A percentile compares a stretch with the other conserved stretches of the same genome.
Conservation (phyloP, 1,140 invertebrate species). For the Pseudomyrmex concolor region DNA sequence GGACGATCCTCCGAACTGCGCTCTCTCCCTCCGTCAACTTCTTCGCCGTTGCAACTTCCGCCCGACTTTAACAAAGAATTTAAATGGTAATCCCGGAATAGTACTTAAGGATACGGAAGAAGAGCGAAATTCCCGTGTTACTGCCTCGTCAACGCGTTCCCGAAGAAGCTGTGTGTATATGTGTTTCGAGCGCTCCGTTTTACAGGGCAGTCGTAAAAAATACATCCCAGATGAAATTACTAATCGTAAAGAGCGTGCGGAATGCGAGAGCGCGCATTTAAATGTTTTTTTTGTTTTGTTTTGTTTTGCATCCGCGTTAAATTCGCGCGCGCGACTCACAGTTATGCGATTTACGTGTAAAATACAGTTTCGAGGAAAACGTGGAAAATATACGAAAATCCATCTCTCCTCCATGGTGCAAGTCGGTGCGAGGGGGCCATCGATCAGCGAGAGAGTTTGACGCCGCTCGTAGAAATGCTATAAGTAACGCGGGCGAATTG, state of each 20-base stretch:
- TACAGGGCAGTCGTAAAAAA: neutral
- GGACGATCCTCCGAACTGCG: neutral
- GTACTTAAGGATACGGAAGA: neutral
- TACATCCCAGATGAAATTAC: constrained; percentile 8
- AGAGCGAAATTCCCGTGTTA: constrained; percentile 27
- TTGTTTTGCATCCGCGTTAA: neutral
- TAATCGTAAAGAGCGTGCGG: neutral
- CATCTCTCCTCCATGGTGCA: neutral
- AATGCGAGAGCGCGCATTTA: neutral
- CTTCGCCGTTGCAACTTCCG: too few relatives aligned
- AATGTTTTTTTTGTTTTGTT: neutral
- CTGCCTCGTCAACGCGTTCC: constrained; percentile 8
- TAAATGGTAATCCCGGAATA: constrained; percentile 58
- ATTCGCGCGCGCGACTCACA: neutral
- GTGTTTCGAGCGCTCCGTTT: neutral
- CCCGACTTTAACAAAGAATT: constrained; percentile 42
- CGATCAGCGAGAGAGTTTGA: constrained; percentile 51
- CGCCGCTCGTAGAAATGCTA: constrained; percentile 51
- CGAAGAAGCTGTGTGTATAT: constrained; percentile 4
- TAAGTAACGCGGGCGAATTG: constrained; percentile 59
- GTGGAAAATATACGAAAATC: constrained; percentile 12
- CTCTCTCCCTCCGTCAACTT: too few relatives aligned
- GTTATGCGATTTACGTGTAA: constrained; percentile 23
- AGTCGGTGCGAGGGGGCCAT: constrained; percentile 28
- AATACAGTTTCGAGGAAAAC: constrained; percentile 13